Conservation (phyloP, 2,797 vertebrate species). For the Xenopus petersii region DNA sequence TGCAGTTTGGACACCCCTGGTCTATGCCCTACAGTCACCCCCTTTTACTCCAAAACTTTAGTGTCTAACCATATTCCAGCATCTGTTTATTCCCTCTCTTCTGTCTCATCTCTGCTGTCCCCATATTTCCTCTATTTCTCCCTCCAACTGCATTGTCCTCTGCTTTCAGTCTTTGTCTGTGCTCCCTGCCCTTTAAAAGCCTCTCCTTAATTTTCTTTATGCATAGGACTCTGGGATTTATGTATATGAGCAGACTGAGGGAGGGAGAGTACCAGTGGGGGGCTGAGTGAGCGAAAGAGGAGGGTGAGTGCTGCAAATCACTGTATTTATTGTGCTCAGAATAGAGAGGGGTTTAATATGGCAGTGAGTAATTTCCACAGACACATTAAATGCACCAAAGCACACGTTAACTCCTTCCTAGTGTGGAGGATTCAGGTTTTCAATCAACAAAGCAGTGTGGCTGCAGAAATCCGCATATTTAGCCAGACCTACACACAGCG, state of each 20-base stretch:
- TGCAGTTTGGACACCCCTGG: too few species aligned
- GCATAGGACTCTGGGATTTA: constrained; percentile 30
- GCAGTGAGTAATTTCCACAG: constrained; percentile 18
- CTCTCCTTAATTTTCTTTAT: constrained; percentile 32
- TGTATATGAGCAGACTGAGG: constrained; percentile 20
- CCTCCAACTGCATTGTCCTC: neutral
- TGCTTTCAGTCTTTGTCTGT: neutral
- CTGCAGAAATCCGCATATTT: too few species aligned
- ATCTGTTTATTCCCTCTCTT: neutral
- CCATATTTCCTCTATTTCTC: neutral
- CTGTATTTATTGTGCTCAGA: constrained; percentile 35
- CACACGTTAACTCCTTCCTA: constrained; percentile 15
- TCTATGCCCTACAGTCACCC: neutral
- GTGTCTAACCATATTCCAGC: neutral
- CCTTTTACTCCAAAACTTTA: neutral
- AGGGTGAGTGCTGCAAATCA: constrained; percentile 25
- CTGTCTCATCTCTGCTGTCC: neutral
- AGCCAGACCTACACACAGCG: too few species aligned
- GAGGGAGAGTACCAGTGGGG: constrained; percentile 13
- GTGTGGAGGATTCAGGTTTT: neutral
- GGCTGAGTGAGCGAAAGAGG: constrained; percentile 20
- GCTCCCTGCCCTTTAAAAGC: neutral
- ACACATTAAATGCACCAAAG: constrained; percentile 22
- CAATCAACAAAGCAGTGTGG: too few species aligned
- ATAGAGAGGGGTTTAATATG: constrained; percentile 17